Percentiles rank a stretch among this genome's conserved stretches.
These are phyloP conservation scores for Actinia tenebrosa DNA, from an alignment of 64 coral and sea anemone species.

Conservation along the genomic window DNA sequence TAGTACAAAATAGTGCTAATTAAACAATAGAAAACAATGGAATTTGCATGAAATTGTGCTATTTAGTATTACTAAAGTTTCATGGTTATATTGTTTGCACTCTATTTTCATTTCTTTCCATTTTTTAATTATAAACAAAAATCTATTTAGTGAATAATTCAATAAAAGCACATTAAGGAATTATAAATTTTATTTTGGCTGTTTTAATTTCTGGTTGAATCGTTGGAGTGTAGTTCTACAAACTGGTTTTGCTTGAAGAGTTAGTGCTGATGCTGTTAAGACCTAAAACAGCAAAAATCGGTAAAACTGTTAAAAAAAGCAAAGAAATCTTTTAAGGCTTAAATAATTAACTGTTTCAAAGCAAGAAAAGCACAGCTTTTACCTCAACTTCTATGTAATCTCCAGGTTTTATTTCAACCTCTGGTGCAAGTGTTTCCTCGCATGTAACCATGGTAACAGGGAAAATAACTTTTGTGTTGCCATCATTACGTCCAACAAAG, in stretches of 20 bases:
- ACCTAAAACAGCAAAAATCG: neutral
- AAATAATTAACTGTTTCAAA: neutral
- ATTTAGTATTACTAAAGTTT: too few species aligned
- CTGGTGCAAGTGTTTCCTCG: neutral
- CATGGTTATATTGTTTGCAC: too few species aligned
- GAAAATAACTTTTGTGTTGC: neutral
- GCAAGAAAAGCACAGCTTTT: neutral
- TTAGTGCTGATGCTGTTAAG: neutral
- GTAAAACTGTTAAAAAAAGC: neutral
- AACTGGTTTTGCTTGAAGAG: neutral
- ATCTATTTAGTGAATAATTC: too few species aligned
- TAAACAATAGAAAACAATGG: too few species aligned
- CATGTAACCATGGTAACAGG: neutral
- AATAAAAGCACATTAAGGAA: too few species aligned
- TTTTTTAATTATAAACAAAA: too few species aligned
- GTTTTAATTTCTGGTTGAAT: neutral
- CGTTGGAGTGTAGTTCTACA: neutral
- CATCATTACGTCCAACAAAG: slow-evolving; percentile 3
- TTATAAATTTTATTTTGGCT: neutral
- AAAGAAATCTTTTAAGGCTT: neutral
- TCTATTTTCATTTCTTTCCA: too few species aligned
- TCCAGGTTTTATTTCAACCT: neutral
- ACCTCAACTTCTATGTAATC: slow-evolving; percentile 8
- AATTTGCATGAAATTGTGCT: too few species aligned
- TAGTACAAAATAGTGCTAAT: too few species aligned